Percentiles rank a stretch among this genome's conserved stretches.
Evolutionary conservation across 2,113 vertebrate species (phyloP).

Genomic region (Brachyhypopomus gauderio): DNA sequence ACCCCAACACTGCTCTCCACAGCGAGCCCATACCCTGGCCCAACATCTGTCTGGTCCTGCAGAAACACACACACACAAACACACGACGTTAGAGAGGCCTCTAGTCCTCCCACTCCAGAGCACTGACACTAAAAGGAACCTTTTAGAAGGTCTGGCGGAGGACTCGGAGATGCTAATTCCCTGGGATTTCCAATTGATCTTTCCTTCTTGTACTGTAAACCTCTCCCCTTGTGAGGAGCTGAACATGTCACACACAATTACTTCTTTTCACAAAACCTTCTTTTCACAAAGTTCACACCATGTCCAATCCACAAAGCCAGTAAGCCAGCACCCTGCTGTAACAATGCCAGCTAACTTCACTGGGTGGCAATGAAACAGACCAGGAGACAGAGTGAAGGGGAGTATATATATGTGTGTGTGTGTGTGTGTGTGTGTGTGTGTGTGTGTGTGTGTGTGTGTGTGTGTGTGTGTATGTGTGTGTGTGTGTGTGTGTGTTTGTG

Average conservation of each 20-base stretch:
- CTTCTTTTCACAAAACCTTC: conserved; percentile 32
- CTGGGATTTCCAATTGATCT: conserved; percentile 49
- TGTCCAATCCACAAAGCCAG: conserved; percentile 25
- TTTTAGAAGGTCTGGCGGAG: conserved; percentile 28
- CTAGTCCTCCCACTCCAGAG: conserved; percentile 16
- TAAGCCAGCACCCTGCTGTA: conserved; percentile 16
- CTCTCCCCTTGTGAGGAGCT: conserved; percentile 8
- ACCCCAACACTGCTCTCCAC: conserved; percentile 40
- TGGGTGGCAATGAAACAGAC: background rate
- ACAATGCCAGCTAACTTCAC: conserved; percentile 9
- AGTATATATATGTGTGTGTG: background rate
- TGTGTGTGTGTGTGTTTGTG: no score
- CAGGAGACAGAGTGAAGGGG: background rate
- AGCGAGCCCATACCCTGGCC: conserved; percentile 61
- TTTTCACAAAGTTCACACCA: conserved; percentile 28
- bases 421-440: background rate
- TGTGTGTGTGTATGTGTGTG: background rate
- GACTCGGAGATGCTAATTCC: conserved; percentile 24
- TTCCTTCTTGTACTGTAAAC: conserved; percentile 26
- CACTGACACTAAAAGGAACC: conserved; percentile 19
- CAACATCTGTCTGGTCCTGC: conserved; percentile 52
- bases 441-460: background rate
- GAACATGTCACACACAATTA: conserved; percentile 52
- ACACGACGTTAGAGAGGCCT: conserved; percentile 11
- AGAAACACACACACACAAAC: conserved; percentile 40